Evolutionary conservation across 2,888 invertebrate genomes (phyloP), one percentile per base, ranked within the genome.

Genomic region (Philhelius pedissequus): DNA sequence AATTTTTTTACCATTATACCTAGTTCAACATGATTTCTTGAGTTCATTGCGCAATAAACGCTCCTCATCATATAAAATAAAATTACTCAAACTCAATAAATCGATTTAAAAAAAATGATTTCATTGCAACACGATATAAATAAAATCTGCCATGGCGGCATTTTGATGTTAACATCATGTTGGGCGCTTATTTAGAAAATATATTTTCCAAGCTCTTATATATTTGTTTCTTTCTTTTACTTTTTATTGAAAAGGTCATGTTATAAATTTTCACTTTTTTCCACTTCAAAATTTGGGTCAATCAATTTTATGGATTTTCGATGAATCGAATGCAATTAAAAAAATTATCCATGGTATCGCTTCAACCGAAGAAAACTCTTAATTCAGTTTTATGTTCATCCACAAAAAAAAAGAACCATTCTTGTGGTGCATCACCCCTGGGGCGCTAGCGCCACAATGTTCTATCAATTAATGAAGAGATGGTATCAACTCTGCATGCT

Each of bases 401-500:
- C 11, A 32, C 0, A 54, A 20, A 13, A 32, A 32, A 7, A 9
- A 5, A 32, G 32, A 20, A 54, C 11, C 6, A 54, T 32, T 54
- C 32, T 54, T 30, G 32, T 54, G 32, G 54, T 35, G 13, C 32
- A 13, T 54, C 20, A 30, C 32, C 56, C 32, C 20, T 35, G 20
- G 27, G 50, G 77, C 9, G 71, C 30, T 27, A 48, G 35, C 52
- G 54, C 62, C 71, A 40, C 52, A 56, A 11, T 40, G 11, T 22
- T 50, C 38, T 60, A 52, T 71, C 77, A 82, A 77, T 77, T 71
- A 81, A 76, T 66, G 52, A 35, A 56, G 66, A 56, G 81, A 77
- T 81, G 35, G 30, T 76, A 77, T 81, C 77, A 71, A 40, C 76
- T 69, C 74, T 45, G 54, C 54, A 48, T 52, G 48, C 9, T 15